These are phyloP conservation scores for Acanthococcus lagerstroemiae DNA, from an alignment of 2,888 invertebrate species.

Conservation along the genomic window DNA sequence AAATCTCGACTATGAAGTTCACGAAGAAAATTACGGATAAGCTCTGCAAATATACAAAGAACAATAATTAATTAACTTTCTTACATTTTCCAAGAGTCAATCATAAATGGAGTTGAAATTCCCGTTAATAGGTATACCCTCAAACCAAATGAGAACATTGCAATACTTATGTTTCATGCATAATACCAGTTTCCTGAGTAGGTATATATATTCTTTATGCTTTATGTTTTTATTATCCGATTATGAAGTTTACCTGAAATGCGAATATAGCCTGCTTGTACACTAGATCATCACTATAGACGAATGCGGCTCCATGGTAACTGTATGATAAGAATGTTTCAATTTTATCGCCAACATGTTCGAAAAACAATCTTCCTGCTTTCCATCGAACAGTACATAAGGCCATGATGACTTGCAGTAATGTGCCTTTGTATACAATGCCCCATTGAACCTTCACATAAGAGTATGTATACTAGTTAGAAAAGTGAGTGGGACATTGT, in stretches of 20 bases:
- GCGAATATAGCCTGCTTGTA: slow-evolving; percentile 58
- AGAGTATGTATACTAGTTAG: too few species aligned
- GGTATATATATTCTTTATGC: too few species aligned
- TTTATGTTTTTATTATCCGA: too few species aligned
- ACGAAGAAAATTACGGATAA: slow-evolving; percentile 90
- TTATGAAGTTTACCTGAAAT: slow-evolving; percentile 72
- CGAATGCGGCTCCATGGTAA: slow-evolving; percentile 68
- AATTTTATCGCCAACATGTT: slow-evolving; percentile 57
- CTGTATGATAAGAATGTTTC: slow-evolving; percentile 70
- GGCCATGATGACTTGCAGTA: slow-evolving; percentile 75
- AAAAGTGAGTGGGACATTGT: too few species aligned
- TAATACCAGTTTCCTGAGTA: too few species aligned
- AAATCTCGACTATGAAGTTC: slow-evolving; percentile 76
- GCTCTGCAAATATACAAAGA: slow-evolving; percentile 46
- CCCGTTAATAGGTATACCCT: too few species aligned
- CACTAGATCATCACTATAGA: slow-evolving; percentile 64
- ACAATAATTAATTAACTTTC: not conserved
- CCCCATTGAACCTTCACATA: slow-evolving; percentile 65
- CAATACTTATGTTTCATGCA: too few species aligned
- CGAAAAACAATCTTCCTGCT: slow-evolving; percentile 60
- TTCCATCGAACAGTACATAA: slow-evolving; percentile 76
- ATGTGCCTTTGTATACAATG: slow-evolving; percentile 66
- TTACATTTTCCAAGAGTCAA: not conserved
- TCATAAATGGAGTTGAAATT: too few species aligned
- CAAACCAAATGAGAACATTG: too few species aligned